phyloP scores from a whole-genome alignment of 2,113 vertebrate species.

The Oncorhynchus keta region DNA sequence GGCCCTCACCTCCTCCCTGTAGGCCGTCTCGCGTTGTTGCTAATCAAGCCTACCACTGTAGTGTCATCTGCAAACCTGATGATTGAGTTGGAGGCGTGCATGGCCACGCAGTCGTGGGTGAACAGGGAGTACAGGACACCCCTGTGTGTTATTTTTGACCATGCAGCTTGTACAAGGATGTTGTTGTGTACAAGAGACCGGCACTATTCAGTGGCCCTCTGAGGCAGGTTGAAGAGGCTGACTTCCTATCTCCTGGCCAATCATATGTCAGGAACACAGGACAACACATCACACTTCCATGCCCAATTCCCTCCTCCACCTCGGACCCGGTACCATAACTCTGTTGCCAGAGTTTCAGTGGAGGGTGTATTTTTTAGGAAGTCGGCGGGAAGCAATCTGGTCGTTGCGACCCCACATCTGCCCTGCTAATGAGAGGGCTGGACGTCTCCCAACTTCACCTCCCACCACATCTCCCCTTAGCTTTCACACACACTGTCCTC shows the following conservation, averaged over 20 bases:
- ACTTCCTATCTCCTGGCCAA: conserved; percentile 74
- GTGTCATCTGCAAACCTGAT: too few species aligned
- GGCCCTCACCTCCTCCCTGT: too few species aligned
- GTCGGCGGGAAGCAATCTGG: conserved; percentile 80
- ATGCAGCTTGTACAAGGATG: conserved; percentile 84
- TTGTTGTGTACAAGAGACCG: conserved; percentile 76
- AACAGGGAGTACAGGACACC: conserved; percentile 14
- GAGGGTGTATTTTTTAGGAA: conserved; percentile 94
- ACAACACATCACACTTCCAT: conserved; percentile 81
- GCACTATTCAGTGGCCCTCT: conserved; percentile 71
- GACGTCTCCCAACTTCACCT: conserved; percentile 78
- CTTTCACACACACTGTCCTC: conserved; percentile 73
- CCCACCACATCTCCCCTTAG: conserved; percentile 77
- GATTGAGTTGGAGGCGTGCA: too few species aligned
- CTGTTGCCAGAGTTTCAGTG: conserved; percentile 71
- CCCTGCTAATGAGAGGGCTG: conserved; percentile 84
- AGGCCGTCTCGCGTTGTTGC: too few species aligned
- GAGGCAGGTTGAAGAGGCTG: conserved; percentile 67
- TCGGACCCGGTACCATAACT: conserved; percentile 51
- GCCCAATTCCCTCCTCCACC: conserved; percentile 63
- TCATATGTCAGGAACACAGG: conserved; percentile 81
- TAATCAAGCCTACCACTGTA: too few species aligned
- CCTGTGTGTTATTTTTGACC: conserved; percentile 66
- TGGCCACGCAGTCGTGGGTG: too few species aligned
- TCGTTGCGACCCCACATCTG: conserved; percentile 83